A percentile compares a stretch with the other conserved stretches of the same genome.
phyloP scores from a whole-genome alignment of 2,797 vertebrate genomes.

The Malurus splendens region DNA sequence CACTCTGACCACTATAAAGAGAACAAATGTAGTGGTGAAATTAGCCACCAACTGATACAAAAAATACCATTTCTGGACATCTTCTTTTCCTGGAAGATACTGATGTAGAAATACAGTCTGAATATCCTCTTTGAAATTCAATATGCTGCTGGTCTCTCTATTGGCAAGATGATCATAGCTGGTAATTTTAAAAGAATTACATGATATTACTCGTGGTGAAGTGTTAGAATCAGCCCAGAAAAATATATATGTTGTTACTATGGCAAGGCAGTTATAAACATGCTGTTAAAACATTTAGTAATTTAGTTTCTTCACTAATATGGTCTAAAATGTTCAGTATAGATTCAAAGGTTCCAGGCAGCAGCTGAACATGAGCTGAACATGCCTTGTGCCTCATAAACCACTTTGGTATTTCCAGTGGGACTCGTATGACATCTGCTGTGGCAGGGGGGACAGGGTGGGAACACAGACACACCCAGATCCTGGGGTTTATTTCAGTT shows the following conservation, averaged over 20 bases:
- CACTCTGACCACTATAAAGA: slow-evolving; percentile 86
- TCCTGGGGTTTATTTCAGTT: background rate
- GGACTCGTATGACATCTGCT: background rate
- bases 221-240: slow-evolving; percentile 1
- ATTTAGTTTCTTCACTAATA: background rate
- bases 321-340: background rate
- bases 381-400: background rate
- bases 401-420: background rate
- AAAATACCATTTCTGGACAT: background rate
- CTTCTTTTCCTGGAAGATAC: background rate
- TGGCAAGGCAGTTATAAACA: slow-evolving; percentile 1
- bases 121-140: slow-evolving; percentile 36
- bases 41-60: background rate
- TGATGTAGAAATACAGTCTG: background rate
- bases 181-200: slow-evolving; percentile 27
- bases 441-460: background rate
- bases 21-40: background rate
- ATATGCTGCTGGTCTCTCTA: background rate
- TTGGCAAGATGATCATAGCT: background rate
- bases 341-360: background rate
- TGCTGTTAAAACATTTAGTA: background rate
- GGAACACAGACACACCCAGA: background rate
- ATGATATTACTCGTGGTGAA: slow-evolving; percentile 12
- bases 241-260: slow-evolving; percentile 29
- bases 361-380: background rate